These are phyloP conservation scores for Drosophila hydei DNA, from an alignment of 1,140 invertebrate species.

Conservation along the genomic window DNA sequence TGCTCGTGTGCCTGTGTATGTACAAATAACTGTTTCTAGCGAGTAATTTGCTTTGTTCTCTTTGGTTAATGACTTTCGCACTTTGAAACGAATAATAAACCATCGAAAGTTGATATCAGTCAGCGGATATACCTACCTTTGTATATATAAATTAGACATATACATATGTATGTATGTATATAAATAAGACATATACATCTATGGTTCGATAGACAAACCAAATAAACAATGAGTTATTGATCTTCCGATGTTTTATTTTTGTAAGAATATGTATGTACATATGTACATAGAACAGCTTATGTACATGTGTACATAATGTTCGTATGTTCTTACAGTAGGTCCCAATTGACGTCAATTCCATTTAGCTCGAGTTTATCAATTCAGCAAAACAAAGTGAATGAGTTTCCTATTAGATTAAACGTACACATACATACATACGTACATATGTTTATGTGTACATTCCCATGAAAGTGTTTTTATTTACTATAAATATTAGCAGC, in stretches of 20 bases:
- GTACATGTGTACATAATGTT: background rate
- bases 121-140: too few relatives aligned
- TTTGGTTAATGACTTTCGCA: background rate
- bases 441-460: background rate
- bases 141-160: too few relatives aligned
- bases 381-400: slow-evolving; percentile 36
- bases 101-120: slow-evolving; percentile 2
- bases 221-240: too few relatives aligned
- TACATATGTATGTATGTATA: background rate
- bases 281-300: slow-evolving; percentile 1
- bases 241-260: background rate
- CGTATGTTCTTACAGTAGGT: background rate
- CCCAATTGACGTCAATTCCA: slow-evolving; percentile 41
- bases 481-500: slow-evolving; percentile 36
- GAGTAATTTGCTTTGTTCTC: slow-evolving; percentile 5
- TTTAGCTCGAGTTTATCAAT: slow-evolving; percentile 23
- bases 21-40: background rate
- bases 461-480: slow-evolving; percentile 14
- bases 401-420: slow-evolving; percentile 46
- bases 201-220: too few relatives aligned
- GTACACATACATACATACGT: background rate
- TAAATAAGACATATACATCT: background rate
- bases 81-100: slow-evolving; percentile 3
- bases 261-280: slow-evolving; percentile 5
- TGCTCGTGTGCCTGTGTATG: background rate